Evolutionary conservation across 1,140 invertebrate species (phyloP), one percentile per base, ranked within the genome.

Genomic region (Drosophila sp.): DNA sequence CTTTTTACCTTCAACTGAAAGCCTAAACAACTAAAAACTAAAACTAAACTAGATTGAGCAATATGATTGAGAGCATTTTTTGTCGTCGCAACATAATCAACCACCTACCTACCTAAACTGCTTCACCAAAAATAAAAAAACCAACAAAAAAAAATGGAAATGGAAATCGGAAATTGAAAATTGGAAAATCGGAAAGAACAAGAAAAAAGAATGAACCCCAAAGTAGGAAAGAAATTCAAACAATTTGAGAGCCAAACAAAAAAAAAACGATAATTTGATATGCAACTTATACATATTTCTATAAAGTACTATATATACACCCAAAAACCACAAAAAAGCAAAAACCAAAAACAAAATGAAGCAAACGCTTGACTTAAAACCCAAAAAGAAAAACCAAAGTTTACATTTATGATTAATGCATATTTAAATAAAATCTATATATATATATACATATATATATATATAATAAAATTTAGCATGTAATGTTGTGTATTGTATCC

Each of bases 261-360:
- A 50, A 4, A 41, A 41, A 50, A 50, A 64, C 55, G 66, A 81
- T 83, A 83, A 83, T 83, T 83, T 83, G 73, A 83, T 83, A 83
- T 70, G 80, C 80, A 71, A 79, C 68, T 65, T 83, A 83, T 83
- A 83, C 80, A 83, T 83, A 83, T 83, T 83, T 83, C 80, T 82
- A 70, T 70, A 82, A 60, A 66, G 50, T 44, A 38, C 50, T 66
- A 63, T 80, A 79, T 76, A 79, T 76, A 76, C 63, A 76, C 40
- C 50, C 62, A 29, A 41, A 47, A 47, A 27, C 40, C 35, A 41
- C 8, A 41, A 60, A 23, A 38, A 33, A 27, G 25, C 17, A 33
- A 27, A n/a, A 66, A 30, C 30, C 30, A 35, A 76, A 76, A 76
- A 81, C 68, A 77, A 80, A 77, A 66, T 55, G 61, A 60, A 66